A percentile compares a stretch with the other conserved stretches of the same genome.
These are phyloP conservation scores for Sparidentex hasta DNA, from an alignment of 2,797 vertebrate species.

Conservation along the genomic window DNA sequence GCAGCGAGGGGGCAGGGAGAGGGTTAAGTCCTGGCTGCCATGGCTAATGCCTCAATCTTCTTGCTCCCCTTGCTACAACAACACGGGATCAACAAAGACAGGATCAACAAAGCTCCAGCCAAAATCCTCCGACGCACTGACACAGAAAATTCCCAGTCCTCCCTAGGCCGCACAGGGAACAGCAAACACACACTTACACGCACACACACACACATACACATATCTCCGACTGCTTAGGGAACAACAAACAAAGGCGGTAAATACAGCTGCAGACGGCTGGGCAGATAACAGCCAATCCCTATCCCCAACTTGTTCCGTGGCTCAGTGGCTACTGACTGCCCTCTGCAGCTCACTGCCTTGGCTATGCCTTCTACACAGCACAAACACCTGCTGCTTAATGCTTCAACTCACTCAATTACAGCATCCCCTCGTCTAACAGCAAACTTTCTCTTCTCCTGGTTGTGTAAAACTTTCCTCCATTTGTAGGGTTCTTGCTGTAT, in stretches of 20 bases:
- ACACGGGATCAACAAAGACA: conserved; percentile 90
- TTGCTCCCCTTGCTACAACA: conserved; percentile 86
- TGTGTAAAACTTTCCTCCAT: conserved; percentile 43
- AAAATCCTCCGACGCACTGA: conserved; percentile 95
- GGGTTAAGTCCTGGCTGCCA: conserved; percentile 89
- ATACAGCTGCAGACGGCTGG: conserved; percentile 92
- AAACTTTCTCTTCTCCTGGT: conserved; percentile 37
- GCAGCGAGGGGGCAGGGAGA: conserved; percentile 63
- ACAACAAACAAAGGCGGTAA: conserved; percentile 90
- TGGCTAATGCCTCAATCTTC: conserved; percentile 89
- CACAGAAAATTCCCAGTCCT: conserved; percentile 95
- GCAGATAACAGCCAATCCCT: conserved; percentile 86
- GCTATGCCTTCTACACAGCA: conserved; percentile 71
- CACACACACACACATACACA: conserved; percentile 62
- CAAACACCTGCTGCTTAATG: conserved; percentile 81
- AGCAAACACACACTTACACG: conserved; percentile 81
- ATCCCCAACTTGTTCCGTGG: conserved; percentile 79
- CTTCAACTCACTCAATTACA: conserved; percentile 65
- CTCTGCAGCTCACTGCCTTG: conserved; percentile 79
- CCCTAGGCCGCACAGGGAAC: conserved; percentile 90
- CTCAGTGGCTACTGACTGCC: conserved; percentile 81
- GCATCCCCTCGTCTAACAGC: conserved; percentile 50
- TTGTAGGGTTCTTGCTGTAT: neutral
- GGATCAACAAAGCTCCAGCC: conserved; percentile 92
- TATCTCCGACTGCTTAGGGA: conserved; percentile 80